Evolutionary conservation across 37 sponge, comb jelly and placozoan genomes (phyloP).

Genomic region (Lycopodina hypogea): DNA sequence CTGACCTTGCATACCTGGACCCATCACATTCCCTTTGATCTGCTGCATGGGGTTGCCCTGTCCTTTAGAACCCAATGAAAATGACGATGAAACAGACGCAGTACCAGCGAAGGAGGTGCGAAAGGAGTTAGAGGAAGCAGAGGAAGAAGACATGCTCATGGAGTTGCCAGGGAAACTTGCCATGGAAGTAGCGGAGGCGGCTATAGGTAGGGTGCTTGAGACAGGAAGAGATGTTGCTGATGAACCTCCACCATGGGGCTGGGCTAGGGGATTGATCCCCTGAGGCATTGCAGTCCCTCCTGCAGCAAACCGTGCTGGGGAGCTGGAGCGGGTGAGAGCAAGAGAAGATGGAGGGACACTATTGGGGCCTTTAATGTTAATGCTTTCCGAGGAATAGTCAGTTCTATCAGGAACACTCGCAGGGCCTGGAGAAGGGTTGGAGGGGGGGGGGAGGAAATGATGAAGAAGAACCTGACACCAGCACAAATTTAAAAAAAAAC

Average conservation of each 20-base stretch:
- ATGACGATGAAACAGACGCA: not conserved
- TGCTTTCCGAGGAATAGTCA: not conserved
- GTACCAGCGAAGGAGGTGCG: not conserved
- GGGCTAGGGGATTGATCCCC: not conserved
- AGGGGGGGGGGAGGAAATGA: too few relatives aligned
- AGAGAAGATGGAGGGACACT: conserved; percentile 11
- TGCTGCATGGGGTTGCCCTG: not conserved
- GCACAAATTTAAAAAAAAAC: too few relatives aligned
- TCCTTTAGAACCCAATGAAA: not conserved
- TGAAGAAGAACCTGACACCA: too few relatives aligned
- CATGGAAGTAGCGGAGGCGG: not conserved
- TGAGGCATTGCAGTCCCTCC: not conserved
- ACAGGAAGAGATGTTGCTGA: not conserved
- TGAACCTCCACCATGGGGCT: not conserved
- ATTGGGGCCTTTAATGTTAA: not conserved
- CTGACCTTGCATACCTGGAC: not conserved
- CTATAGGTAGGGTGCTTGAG: not conserved
- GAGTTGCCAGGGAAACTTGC: not conserved
- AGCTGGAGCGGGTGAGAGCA: not conserved
- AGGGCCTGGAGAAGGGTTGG: too few relatives aligned
- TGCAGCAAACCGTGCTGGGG: not conserved
- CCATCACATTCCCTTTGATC: not conserved
- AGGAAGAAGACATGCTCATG: not conserved
- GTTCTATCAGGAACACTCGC: conserved; percentile 13
- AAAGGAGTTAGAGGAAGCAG: not conserved